Conservation (phyloP, 1,140 invertebrate species). For the Aphaenogaster floridana region DNA sequence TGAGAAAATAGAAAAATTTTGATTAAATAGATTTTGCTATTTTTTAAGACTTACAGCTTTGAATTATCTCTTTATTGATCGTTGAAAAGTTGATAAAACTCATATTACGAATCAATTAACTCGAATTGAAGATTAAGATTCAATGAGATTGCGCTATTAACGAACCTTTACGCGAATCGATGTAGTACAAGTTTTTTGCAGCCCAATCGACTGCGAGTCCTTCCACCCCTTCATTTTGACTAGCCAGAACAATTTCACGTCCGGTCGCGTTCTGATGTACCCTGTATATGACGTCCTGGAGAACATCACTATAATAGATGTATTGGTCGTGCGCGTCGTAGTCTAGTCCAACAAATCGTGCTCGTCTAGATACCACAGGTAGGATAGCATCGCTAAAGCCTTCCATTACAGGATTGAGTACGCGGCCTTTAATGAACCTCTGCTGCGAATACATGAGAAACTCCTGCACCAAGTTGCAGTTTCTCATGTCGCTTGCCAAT, state of each 20-base stretch:
- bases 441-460: slow-evolving; percentile 99
- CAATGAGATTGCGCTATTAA: neutral
- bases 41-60: neutral
- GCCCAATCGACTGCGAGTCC: slow-evolving; percentile 99
- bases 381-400: slow-evolving; percentile 98
- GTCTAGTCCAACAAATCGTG: slow-evolving; percentile 98
- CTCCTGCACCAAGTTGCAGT: slow-evolving; percentile 95
- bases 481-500: slow-evolving; percentile 91
- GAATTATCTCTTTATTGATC: neutral
- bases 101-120: neutral
- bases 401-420: slow-evolving; percentile 95
- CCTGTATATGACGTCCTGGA: slow-evolving; percentile 98
- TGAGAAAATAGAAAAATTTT: neutral
- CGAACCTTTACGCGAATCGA: slow-evolving; percentile 96
- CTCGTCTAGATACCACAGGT: slow-evolving; percentile 95
- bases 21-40: neutral
- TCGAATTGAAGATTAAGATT: neutral
- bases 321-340: slow-evolving; percentile 97
- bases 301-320: slow-evolving; percentile 98
- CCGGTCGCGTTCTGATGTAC: slow-evolving; percentile 96
- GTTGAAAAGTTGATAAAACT: neutral
- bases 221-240: slow-evolving; percentile 99
- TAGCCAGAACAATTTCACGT: slow-evolving; percentile 96
- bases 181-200: slow-evolving; percentile 99
- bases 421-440: slow-evolving; percentile 98